These are phyloP conservation scores for Serrognathus titanus DNA, from an alignment of 2,888 invertebrate genomes.

Conservation along the genomic window DNA sequence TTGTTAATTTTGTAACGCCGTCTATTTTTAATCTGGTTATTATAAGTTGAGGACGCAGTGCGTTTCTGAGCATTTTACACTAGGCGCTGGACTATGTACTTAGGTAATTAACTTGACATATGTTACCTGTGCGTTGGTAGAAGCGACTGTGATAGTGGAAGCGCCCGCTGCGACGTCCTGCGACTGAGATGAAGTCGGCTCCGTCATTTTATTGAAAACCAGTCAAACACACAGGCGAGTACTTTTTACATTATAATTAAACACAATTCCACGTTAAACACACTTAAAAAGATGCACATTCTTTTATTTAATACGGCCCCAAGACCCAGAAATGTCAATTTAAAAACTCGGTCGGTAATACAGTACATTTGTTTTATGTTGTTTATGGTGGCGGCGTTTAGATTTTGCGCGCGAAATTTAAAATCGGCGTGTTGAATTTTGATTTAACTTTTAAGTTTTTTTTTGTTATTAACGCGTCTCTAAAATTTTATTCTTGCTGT, in stretches of 20 bases:
- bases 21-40: constrained; percentile 12
- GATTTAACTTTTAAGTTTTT: too few species aligned
- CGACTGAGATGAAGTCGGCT: constrained; percentile 23
- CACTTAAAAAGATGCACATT: not conserved
- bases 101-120: not conserved
- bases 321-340: constrained; percentile 9
- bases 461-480: too few species aligned
- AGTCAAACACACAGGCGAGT: constrained; percentile 7
- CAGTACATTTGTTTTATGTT: not conserved
- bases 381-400: not conserved
- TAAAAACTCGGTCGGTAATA: not conserved
- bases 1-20: constrained; percentile 4
- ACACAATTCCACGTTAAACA: constrained; percentile 5
- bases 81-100: not conserved
- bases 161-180: constrained; percentile 25
- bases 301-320: not conserved
- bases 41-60: constrained; percentile 8
- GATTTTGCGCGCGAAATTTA: constrained; percentile 1
- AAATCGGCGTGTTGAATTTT: not conserved
- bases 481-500: too few species aligned
- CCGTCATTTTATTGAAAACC: constrained; percentile 26
- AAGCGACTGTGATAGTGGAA: constrained; percentile 41
- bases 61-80: constrained; percentile 9
- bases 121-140: constrained; percentile 43
- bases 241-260: constrained; percentile 13